Base-by-base conservation (phyloP, 2,888 invertebrate genomes). In the Rhopalosiphum nymphaeae region DNA sequence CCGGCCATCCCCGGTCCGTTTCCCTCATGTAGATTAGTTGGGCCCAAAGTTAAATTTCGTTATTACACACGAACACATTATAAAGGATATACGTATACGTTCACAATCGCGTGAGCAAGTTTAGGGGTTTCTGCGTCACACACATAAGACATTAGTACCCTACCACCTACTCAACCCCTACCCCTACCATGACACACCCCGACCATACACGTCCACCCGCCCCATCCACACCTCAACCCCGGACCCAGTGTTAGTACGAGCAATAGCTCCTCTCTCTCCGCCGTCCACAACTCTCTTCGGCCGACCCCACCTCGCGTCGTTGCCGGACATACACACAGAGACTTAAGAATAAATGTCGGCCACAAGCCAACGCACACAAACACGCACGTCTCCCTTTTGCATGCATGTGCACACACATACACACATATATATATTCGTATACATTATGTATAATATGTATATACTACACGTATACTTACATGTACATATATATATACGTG, bases 31-130 rank as follows among this genome's bases (percentile, higher is more conserved):
- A 93, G 93, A 93, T 93, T 93, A 93, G 93, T 90, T 36, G 89
- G 89, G 89, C 93, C 93, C 93, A 90, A 93, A 93, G 93, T 93
- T 93, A 93, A 93, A 93, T 93, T 93, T 93, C 93, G 93, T 93
- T 93, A 93, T 93, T 93, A 90, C 93, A 93, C 93, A 93, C 93
- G 93, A 93, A 93, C 93, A 90, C 93, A 93, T 93, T 93, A 93
- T 93, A 93, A 90, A 93, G 93, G 93, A 93, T 93, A 93, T 93
- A 93, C 92, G 84, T 92, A 49, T 88, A 88, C 67, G 87, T 88
- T 88, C 67, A 93, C 93, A 93, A 93, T 93, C 90, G 93, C 93
- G 93, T 93, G 93, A 89, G 93, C 93, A 85, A 93, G 93, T 93
- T 92, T 93, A 90, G 93, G 93, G 93, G 89, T 93, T 93, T 93